These are phyloP conservation scores for Leucopsar rothschildi DNA, from an alignment of 2,113 vertebrate genomes.

Conservation along the genomic window DNA sequence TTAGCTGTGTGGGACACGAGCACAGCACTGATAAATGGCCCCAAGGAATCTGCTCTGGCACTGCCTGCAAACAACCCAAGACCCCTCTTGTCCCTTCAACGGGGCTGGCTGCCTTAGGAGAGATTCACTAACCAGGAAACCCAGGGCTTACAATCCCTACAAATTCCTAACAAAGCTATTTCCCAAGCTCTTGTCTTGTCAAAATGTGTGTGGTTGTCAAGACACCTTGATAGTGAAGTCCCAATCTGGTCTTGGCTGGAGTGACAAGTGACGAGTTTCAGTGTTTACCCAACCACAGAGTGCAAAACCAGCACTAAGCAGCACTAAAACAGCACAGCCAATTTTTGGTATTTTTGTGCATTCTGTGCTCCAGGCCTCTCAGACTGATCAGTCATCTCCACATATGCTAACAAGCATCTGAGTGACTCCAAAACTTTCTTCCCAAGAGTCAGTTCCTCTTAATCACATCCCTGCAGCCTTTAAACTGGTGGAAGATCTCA, in stretches of 20 bases:
- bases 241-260: accelerated
- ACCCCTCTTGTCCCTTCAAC: background rate
- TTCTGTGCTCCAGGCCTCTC: background rate
- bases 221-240: background rate
- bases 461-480: background rate
- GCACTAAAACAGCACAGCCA: accelerated
- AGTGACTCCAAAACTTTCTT: background rate
- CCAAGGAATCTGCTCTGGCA: background rate
- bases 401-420: accelerated
- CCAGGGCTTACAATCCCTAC: background rate
- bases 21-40: background rate
- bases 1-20: accelerated
- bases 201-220: background rate
- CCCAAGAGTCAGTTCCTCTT: background rate
- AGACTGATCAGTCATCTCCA: background rate
- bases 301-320: background rate
- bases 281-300: accelerated
- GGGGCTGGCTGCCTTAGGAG: background rate
- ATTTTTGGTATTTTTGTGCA: background rate
- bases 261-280: background rate
- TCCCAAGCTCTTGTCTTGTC: background rate
- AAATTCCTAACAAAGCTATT: background rate
- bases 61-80: background rate
- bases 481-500: background rate
- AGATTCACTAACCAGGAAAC: background rate